A percentile compares a stretch with the other conserved stretches of the same genome.
phyloP scores from a whole-genome alignment of 2,888 invertebrate species.

The Lumbricus terrestris region DNA sequence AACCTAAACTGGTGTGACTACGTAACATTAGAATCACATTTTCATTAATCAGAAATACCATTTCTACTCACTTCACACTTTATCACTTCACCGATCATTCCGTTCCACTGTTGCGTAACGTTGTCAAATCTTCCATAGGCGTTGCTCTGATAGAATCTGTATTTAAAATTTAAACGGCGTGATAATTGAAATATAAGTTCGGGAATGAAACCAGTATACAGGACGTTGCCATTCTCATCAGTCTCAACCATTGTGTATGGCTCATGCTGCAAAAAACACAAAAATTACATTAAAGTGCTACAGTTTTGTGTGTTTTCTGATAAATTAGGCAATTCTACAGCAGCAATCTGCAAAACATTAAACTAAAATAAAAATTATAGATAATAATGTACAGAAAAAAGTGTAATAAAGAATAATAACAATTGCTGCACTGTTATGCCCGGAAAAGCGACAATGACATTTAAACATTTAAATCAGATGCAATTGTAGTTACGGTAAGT shows the following conservation, averaged over 20 bases:
- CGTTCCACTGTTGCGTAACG: slow-evolving; percentile 24
- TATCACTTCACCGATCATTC: slow-evolving; percentile 33
- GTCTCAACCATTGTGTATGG: slow-evolving; percentile 7
- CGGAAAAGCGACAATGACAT: not conserved
- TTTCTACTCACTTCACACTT: slow-evolving; percentile 18
- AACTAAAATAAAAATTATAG: not conserved
- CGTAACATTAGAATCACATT: not conserved
- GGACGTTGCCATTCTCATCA: not conserved
- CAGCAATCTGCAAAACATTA: not conserved
- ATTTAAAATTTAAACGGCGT: slow-evolving; percentile 15
- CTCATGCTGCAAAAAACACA: slow-evolving; percentile 8
- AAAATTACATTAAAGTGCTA: not conserved
- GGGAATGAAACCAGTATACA: slow-evolving; percentile 30
- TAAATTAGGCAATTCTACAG: not conserved
- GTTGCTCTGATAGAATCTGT: not conserved
- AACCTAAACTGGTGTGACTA: not conserved
- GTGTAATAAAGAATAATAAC: not conserved
- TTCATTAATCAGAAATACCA: not conserved
- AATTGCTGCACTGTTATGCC: not conserved
- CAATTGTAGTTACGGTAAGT: not conserved
- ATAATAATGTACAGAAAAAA: not conserved
- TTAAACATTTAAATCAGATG: not conserved
- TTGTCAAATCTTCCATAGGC: slow-evolving; percentile 19
- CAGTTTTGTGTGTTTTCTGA: not conserved
- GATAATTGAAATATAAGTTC: slow-evolving; percentile 21